phyloP scores from a whole-genome alignment of 2,113 vertebrate species.

The Pluvianellus socialis region DNA sequence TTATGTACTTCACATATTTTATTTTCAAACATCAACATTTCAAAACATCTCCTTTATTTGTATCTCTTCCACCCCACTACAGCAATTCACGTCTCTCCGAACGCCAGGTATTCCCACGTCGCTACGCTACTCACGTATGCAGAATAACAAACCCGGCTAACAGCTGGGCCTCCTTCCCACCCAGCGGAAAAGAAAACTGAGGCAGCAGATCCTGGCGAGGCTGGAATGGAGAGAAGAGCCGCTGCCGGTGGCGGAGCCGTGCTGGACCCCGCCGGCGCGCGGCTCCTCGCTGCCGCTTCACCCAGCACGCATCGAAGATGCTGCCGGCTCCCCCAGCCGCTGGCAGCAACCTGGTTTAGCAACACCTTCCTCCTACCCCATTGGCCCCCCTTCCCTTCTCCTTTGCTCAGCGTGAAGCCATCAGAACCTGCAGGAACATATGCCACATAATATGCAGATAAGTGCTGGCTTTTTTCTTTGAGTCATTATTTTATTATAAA shows the following conservation, averaged over 20 bases:
- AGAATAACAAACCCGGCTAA: too few relatives aligned
- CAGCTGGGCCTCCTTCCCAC: background rate
- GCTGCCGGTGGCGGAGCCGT: background rate
- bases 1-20: rapidly evolving
- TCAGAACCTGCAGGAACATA: background rate
- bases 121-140: rapidly evolving
- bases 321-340: background rate
- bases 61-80: rapidly evolving
- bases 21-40: too few relatives aligned
- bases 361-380: background rate
- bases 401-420: background rate
- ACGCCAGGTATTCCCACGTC: rapidly evolving
- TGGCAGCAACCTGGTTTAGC: background rate
- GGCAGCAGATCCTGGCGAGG: background rate
- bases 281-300: background rate
- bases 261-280: too few relatives aligned
- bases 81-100: too few relatives aligned
- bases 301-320: background rate
- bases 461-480: background rate
- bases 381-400: too few relatives aligned
- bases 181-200: rapidly evolving
- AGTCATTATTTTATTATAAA: background rate
- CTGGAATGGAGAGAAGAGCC: background rate
- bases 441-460: background rate
- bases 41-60: rapidly evolving